Base-by-base conservation (phyloP, 2,113 vertebrate genomes). In the Girardinichthys multiradiatus region DNA sequence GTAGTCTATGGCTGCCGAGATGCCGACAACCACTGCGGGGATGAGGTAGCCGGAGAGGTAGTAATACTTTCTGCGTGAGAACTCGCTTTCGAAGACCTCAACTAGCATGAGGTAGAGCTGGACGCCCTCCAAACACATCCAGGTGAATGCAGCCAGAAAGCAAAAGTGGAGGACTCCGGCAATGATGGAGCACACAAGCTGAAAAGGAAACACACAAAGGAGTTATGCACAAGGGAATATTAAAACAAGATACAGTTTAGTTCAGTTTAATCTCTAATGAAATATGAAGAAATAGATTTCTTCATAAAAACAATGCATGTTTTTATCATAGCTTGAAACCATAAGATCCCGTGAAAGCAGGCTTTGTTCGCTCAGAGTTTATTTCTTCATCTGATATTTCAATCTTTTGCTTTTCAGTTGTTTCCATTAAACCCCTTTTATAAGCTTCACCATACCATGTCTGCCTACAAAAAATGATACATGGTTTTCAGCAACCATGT, bases 51-150 rank as follows among this genome's bases (percentile, higher is more conserved):
- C 97, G 26, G 95, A 96, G 65, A 96, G 89, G 69, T 99, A 99
- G 86, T 98, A 99, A 89, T 99, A 99, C 89, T 98, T 99, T 87
- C 96, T 95, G 87, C 97, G 97, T 35, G 97, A 99, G 94, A 96
- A 98, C 92, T 99, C 97, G 86, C 97, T 99, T 92, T 99, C 98
- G 68, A 99, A 99, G 82, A 99, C 97, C 92, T 99, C 98, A 29
- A 98, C 96, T 90, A 99, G 94, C 97, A 99, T 98, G 86, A 99
- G 94, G 91, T 99, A 98, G 80, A 99, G 96, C 90, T 99, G 97
- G 63, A 99, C 96, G 59, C 96, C 97, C 94, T 99, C 98, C 89
- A 99, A 91, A 87, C 97, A 99, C 97, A 99, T 98, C 98, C 98
- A 99, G 81, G 96, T 94, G 89, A 99, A 99, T n/a, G 96, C 96